Percentiles rank a stretch among this genome's conserved stretches.
Evolutionary conservation across 2,113 vertebrate species (phyloP).

Genomic region (Columbina picui): DNA sequence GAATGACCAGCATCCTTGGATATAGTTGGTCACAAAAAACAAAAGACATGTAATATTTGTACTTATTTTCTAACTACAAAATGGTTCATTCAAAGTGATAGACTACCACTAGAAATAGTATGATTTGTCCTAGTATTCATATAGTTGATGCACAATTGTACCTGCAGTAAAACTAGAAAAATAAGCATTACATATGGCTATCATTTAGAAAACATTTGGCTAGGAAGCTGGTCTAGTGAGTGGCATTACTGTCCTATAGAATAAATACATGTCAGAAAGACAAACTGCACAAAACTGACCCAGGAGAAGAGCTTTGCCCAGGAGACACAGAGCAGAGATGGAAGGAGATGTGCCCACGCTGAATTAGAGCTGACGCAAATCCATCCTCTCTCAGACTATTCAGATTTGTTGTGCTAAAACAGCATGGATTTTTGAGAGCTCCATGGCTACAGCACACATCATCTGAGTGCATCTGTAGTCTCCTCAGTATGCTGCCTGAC

Average conservation of each 20-base stretch:
- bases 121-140: background rate
- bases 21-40: background rate
- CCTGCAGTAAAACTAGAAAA: background rate
- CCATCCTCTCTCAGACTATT: background rate
- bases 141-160: background rate
- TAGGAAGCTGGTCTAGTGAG: background rate
- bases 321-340: background rate
- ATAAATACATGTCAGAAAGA: rapidly evolving
- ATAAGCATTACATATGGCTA: background rate
- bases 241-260: background rate
- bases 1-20: background rate
- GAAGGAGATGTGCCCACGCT: background rate
- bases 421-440: background rate
- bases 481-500: background rate
- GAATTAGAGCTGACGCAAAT: background rate
- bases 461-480: background rate
- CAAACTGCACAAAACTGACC: background rate
- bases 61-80: background rate
- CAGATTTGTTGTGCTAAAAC: background rate
- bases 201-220: background rate
- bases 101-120: background rate
- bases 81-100: background rate
- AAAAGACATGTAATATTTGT: background rate
- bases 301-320: background rate
- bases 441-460: background rate